These are phyloP conservation scores for Galleria mellonella DNA, from an alignment of 1,140 invertebrate genomes.

Conservation along the genomic window DNA sequence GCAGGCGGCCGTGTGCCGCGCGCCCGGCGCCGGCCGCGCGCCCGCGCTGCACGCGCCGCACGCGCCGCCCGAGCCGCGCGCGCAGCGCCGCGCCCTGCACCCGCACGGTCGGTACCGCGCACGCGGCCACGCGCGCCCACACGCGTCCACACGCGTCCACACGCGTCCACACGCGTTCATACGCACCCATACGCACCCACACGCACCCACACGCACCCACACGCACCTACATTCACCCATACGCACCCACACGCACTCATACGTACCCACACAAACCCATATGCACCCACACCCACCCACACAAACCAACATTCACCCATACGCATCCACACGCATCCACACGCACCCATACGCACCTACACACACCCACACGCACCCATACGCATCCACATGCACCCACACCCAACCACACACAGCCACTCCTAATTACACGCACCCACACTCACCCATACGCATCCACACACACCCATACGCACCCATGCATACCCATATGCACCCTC, in stretches of 20 bases:
- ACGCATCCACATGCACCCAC: not conserved
- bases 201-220: not conserved
- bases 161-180: no score
- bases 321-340: not conserved
- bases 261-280: not conserved
- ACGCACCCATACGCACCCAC: not conserved
- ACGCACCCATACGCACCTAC: not conserved
- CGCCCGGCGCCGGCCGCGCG: constrained; percentile 74
- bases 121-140: constrained; percentile 6
- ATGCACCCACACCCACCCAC: not conserved
- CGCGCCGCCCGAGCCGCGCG: constrained; percentile 59
- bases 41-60: constrained; percentile 84
- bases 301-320: not conserved
- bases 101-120: constrained; percentile 24
- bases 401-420: not conserved
- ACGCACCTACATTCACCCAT: not conserved
- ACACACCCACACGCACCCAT: not conserved
- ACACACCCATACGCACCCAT: no score
- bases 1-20: constrained; percentile 88
- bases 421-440: not conserved
- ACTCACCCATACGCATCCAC: not conserved
- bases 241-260: not conserved
- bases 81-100: constrained; percentile 33
- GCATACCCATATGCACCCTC: not conserved
- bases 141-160: not conserved